A percentile compares a stretch with the other conserved stretches of the same genome.
Evolutionary conservation across 2,113 vertebrate species (phyloP).

Genomic region (Microtus richardsoni): DNA sequence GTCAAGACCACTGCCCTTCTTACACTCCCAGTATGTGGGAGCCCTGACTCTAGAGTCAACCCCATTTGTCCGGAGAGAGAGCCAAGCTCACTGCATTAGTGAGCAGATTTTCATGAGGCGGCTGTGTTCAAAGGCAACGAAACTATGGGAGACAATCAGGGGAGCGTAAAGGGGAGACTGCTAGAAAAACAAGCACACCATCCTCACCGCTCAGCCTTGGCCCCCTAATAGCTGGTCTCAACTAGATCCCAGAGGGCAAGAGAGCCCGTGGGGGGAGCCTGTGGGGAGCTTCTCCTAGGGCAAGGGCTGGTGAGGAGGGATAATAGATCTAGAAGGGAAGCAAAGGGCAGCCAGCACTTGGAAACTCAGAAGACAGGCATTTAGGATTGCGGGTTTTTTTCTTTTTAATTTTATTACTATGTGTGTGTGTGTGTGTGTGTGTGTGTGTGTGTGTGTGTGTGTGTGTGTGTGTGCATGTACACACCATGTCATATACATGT

Average conservation of each 20-base stretch:
- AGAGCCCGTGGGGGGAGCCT: accelerated
- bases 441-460: neutral
- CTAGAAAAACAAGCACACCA: neutral
- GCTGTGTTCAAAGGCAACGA: neutral
- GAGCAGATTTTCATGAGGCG: neutral
- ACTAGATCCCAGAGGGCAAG: neutral
- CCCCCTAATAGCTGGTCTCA: neutral
- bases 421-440: neutral
- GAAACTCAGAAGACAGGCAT: neutral
- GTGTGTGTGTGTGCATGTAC: neutral
- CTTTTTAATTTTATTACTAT: neutral
- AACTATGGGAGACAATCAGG: neutral
- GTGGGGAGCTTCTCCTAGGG: accelerated
- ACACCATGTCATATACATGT: neutral
- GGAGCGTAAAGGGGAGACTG: neutral
- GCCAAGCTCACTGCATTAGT: neutral
- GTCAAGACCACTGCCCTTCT: neutral
- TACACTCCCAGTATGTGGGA: neutral
- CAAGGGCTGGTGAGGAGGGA: neutral
- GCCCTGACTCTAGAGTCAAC: neutral
- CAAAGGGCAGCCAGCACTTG: neutral
- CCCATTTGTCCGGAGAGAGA: neutral
- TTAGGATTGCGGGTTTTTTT: neutral
- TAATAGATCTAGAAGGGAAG: neutral
- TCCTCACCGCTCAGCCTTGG: neutral